A percentile compares a stretch with the other conserved stretches of the same genome.
Evolutionary conservation across 2,113 vertebrate species (phyloP).

Genomic region (Herpailurus yagouaroundi): DNA sequence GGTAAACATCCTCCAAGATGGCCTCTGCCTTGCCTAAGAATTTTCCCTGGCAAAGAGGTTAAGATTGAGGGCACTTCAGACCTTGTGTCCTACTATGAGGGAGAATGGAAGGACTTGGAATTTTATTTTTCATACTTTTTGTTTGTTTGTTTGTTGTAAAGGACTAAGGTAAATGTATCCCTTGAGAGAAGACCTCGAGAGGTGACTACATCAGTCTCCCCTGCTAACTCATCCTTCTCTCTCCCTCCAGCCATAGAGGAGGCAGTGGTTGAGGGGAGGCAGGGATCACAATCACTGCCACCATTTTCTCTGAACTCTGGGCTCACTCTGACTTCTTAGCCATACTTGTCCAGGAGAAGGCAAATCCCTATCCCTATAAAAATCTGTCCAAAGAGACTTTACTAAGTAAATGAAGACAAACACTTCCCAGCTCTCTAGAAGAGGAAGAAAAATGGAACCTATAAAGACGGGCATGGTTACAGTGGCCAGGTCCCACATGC

Average conservation of each 20-base stretch:
- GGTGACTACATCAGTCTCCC: background rate
- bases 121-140: background rate
- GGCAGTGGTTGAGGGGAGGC: background rate
- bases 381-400: background rate
- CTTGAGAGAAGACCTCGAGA: background rate
- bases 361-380: background rate
- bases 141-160: background rate
- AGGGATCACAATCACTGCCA: background rate
- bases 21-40: background rate
- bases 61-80: background rate
- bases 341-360: background rate
- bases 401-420: background rate
- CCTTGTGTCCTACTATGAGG: background rate
- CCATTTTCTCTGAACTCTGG: background rate
- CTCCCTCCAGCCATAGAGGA: background rate
- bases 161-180: background rate
- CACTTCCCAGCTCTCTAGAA: background rate
- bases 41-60: background rate
- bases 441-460: background rate
- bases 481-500: background rate
- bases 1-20: background rate
- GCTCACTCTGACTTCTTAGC: background rate
- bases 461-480: background rate
- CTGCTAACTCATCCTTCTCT: no score
- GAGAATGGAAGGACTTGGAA: background rate